Evolutionary conservation across 1,140 invertebrate genomes (phyloP).

Genomic region (Hyphantria cunea): DNA sequence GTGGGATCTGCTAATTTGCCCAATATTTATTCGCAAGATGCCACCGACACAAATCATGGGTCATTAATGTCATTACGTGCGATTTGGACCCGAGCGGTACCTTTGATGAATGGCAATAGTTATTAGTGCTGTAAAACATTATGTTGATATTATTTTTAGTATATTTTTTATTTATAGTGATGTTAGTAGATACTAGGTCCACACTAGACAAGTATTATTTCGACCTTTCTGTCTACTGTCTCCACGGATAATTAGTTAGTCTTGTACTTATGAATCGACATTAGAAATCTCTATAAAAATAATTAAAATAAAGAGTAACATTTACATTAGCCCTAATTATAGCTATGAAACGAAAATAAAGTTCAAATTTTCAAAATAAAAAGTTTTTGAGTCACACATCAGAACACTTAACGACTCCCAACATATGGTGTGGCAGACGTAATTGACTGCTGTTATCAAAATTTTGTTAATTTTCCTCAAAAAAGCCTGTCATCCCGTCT

Average conservation of each 20-base stretch:
- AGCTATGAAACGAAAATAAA: background rate
- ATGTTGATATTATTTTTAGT: too few species aligned
- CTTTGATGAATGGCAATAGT: conserved; percentile 51
- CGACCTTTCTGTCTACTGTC: too few species aligned
- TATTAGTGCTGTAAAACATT: too few species aligned
- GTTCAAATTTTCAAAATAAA: background rate
- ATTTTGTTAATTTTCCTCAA: conserved; percentile 63
- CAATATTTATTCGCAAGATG: conserved; percentile 77
- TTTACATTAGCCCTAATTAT: too few species aligned
- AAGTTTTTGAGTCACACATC: conserved; percentile 14
- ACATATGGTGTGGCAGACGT: conserved; percentile 53
- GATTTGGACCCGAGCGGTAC: conserved; percentile 62
- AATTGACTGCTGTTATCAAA: conserved; percentile 50
- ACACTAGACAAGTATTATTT: too few species aligned
- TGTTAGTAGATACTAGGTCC: too few species aligned
- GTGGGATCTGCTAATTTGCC: conserved; percentile 66
- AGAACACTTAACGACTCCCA: conserved; percentile 46
- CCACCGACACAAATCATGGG: conserved; percentile 65
- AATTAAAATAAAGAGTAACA: too few species aligned
- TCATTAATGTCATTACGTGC: conserved; percentile 53
- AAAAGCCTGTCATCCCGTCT: conserved; percentile 59
- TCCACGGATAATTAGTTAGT: too few species aligned
- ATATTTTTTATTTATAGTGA: too few species aligned
- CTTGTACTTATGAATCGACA: too few species aligned
- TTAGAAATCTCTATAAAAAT: too few species aligned